A percentile compares a stretch with the other conserved stretches of the same genome.
phyloP scores from a whole-genome alignment of 2,113 vertebrate species.

The Tylochromis polylepis region DNA sequence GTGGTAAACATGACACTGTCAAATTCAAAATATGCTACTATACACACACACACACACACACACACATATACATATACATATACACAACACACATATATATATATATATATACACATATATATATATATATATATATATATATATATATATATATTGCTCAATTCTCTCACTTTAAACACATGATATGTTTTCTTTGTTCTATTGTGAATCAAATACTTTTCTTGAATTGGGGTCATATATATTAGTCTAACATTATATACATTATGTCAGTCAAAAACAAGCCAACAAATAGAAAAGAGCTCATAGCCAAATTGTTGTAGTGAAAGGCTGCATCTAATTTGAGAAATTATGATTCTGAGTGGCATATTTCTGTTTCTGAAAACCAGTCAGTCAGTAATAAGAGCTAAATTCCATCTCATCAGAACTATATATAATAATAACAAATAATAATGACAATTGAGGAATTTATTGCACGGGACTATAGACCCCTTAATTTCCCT shows the following conservation, averaged over 20 bases:
- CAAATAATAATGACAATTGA: background rate
- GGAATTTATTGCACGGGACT: background rate
- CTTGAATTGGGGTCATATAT: too few species aligned
- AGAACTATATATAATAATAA: background rate
- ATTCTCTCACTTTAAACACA: too few species aligned
- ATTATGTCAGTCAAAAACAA: background rate
- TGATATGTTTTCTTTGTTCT: too few species aligned
- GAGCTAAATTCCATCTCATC: background rate
- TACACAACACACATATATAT: too few species aligned
- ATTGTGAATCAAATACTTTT: too few species aligned
- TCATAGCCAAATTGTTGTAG: background rate
- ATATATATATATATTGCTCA: too few species aligned
- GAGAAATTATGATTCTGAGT: background rate
- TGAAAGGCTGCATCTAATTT: background rate
- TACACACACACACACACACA: too few species aligned
- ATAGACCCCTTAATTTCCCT: background rate
- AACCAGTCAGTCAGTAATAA: background rate
- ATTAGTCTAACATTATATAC: too few species aligned
- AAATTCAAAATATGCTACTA: too few species aligned
- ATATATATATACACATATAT: too few species aligned
- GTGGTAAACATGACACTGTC: background rate
- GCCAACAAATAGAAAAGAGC: background rate
- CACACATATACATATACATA: too few species aligned
- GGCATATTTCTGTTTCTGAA: background rate
- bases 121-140: too few species aligned